phyloP scores from a whole-genome alignment of 1,140 invertebrate species.

The Dryas iulia region DNA sequence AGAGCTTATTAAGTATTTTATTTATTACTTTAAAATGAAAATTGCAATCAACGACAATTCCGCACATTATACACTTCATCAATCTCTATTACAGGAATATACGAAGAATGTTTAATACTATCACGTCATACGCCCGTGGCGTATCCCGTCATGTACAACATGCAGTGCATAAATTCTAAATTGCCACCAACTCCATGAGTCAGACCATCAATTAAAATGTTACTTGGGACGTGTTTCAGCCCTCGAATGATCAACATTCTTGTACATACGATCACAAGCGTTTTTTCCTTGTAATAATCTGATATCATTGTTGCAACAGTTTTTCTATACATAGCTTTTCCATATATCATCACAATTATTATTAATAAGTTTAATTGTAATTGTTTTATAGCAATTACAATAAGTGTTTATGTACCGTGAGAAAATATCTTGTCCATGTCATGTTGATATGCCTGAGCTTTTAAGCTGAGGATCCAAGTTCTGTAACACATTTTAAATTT shows the following conservation, averaged over 20 bases:
- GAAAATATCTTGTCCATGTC: background rate
- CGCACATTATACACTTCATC: background rate
- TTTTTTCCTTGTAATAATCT: constrained; percentile 13
- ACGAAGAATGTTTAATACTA: constrained; percentile 7
- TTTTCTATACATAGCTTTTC: constrained; percentile 1
- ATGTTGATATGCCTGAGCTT: background rate
- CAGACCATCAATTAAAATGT: constrained; percentile 57
- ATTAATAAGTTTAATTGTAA: background rate
- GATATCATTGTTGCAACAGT: constrained; percentile 2
- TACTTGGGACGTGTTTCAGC: constrained; percentile 38
- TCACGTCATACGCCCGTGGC: constrained; percentile 43
- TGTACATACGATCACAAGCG: background rate
- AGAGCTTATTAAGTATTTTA: background rate
- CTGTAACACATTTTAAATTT: too few relatives aligned
- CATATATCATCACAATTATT: constrained; percentile 1
- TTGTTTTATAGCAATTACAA: background rate
- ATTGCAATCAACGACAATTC: background rate
- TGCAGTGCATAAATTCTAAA: constrained; percentile 6
- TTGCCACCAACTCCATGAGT: constrained; percentile 35
- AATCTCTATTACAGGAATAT: background rate
- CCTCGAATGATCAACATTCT: constrained; percentile 17
- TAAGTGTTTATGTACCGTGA: background rate
- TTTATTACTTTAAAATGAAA: background rate
- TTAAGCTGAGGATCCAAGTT: too few relatives aligned
- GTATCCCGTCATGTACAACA: constrained; percentile 41